Percentiles rank a stretch among this genome's conserved stretches.
These are phyloP conservation scores for Orchesella flavescens DNA, from an alignment of 2,888 invertebrate species.

Conservation along the genomic window DNA sequence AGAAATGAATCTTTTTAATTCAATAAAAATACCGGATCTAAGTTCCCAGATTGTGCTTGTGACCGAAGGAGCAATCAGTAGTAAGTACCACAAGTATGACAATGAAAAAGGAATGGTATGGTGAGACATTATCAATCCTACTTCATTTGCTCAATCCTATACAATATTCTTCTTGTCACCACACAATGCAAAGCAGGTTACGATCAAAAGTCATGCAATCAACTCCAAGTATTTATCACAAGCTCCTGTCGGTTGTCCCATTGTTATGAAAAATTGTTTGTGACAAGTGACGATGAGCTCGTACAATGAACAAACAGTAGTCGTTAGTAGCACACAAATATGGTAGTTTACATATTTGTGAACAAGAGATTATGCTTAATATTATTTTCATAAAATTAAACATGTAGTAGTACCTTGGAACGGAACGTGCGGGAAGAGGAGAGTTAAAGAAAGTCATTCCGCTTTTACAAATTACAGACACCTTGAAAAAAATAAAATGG, in stretches of 20 bases:
- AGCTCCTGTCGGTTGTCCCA: constrained; percentile 12
- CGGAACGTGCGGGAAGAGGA: background rate
- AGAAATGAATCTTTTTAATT: constrained; percentile 10
- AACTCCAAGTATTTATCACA: constrained; percentile 3
- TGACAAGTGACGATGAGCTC: constrained; percentile 52
- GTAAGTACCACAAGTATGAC: background rate
- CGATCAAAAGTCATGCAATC: constrained; percentile 19
- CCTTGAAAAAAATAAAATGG: constrained; percentile 5
- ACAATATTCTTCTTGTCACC: background rate
- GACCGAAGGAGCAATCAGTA: constrained; percentile 36
- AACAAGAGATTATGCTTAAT: background rate
- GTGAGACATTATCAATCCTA: background rate
- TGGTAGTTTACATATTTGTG: background rate
- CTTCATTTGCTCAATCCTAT: background rate
- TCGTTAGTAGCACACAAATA: background rate
- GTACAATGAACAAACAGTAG: background rate
- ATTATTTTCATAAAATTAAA: no score
- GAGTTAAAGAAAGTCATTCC: background rate
- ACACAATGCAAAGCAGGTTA: constrained; percentile 10
- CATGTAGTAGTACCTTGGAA: background rate
- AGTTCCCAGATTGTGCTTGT: background rate
- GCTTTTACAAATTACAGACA: background rate
- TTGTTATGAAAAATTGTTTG: constrained; percentile 24
- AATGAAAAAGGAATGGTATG: background rate
- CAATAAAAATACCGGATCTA: constrained; percentile 13